Base-by-base conservation (phyloP, 64 coral and sea anemone species). In the Trachythela sp. region DNA sequence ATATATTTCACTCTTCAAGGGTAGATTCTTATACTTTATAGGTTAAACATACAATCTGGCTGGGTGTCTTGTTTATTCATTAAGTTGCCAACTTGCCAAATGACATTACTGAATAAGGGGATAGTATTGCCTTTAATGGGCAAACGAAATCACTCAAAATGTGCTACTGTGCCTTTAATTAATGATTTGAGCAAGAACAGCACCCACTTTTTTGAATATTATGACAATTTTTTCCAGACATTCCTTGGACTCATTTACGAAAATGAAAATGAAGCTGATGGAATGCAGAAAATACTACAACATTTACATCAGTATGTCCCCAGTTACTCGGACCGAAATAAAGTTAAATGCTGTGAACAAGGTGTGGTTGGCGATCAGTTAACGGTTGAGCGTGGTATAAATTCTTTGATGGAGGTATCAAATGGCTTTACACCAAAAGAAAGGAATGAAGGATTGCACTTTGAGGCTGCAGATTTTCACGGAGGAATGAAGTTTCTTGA, bases 401-500 rank as follows among this genome's bases (percentile, higher is more conserved):
- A 80, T 80, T 9, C 33, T 13, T 39, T 80, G 33, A 80, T 80
- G 75, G 75, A 80, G 34, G 75, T 80, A 37, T 80, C 33, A 9
- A 80, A 80, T 80, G 75, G 75, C 20, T 80, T 80, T 22, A 80
- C 75, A 36, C 75, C 75, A 80, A 80, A 37, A 13, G 75, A 80
- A 80, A 80, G 75, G 17, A 34, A 36, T 18, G 75, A 80, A 80
- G 38, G 38, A 39, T 39, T 80, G 34, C 75, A 80, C 37, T 36
- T 80, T 37, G 32, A 80, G 75, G 38, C 37, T 38, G 75, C 75
- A 35, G 75, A 80, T 80, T 80, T 80, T 39, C 75, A 80, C 34
- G 75, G 75, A 37, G 75, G 75, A 80, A 80, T 80, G 75, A 80
- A 80, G 38, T 80, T 80, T 80, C 75, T 80, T 80, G 75, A 80